Conservation (phyloP, 1,140 invertebrate species). For the Trichomalopsis sarcophagae region DNA sequence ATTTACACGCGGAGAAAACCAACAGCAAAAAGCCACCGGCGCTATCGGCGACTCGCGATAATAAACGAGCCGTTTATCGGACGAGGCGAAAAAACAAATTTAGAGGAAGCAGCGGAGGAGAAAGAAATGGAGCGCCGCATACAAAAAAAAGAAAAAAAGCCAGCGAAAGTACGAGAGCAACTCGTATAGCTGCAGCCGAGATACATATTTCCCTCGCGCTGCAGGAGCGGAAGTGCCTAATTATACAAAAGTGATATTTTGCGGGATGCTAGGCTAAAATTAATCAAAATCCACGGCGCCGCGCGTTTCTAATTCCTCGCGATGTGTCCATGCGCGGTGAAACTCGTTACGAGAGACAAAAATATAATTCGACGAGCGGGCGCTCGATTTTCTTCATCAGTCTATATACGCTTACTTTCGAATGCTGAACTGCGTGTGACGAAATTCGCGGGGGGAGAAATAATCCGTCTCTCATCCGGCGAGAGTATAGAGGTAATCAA, state of each 20-base stretch:
- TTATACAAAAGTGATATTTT: constrained; percentile 47
- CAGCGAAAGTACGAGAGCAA: constrained; percentile 44
- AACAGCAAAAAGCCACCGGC: no score
- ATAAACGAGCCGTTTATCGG: neutral
- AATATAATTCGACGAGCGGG: constrained; percentile 36
- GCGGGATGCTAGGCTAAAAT: constrained; percentile 45
- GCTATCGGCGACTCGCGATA: neutral
- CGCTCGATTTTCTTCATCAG: constrained; percentile 32
- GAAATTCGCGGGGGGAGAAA: constrained; percentile 26
- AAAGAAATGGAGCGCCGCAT: constrained; percentile 35
- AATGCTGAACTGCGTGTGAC: neutral
- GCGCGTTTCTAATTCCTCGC: constrained; percentile 23
- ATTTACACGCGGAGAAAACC: neutral
- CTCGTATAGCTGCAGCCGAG: neutral
- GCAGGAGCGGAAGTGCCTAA: constrained; percentile 41
- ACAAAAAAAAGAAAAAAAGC: no score
- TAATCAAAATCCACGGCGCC: constrained; percentile 36
- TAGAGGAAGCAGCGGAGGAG: constrained; percentile 15
- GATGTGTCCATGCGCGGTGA: constrained; percentile 23
- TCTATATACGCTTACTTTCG: neutral
- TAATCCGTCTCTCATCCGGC: neutral
- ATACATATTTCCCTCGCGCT: constrained; percentile 6
- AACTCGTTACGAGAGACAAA: constrained; percentile 48
- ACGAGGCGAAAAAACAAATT: constrained; percentile 1
- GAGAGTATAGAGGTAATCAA: neutral